Conservation (phyloP, 2,888 invertebrate species). For the Cylindroiulus punctatus region DNA sequence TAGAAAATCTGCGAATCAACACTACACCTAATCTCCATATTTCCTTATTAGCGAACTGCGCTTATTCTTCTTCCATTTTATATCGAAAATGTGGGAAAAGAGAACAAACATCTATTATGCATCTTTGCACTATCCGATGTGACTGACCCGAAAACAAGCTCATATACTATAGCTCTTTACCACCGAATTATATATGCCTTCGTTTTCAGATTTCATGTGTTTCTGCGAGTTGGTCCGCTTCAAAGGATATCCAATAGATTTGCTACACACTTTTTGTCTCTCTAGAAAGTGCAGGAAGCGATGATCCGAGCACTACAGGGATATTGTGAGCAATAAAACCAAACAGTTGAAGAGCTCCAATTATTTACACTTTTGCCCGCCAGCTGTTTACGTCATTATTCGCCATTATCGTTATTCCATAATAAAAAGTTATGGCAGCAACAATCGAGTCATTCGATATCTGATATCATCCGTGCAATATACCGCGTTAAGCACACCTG, state of each 20-base stretch:
- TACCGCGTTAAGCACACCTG: background rate
- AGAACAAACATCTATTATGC: background rate
- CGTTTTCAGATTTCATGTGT: background rate
- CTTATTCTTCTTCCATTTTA: background rate
- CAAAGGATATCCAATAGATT: background rate
- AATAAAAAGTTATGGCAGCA: conserved; percentile 1
- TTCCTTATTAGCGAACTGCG: conserved; percentile 1
- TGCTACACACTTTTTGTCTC: background rate
- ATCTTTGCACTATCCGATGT: background rate
- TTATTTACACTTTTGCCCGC: conserved; percentile 27
- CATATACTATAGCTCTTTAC: background rate
- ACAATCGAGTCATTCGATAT: conserved; percentile 19
- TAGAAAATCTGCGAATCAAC: conserved; percentile 6
- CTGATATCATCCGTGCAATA: background rate
- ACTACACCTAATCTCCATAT: conserved; percentile 20
- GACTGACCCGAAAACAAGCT: conserved; percentile 18
- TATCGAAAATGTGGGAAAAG: background rate
- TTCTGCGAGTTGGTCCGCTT: background rate
- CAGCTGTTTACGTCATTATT: background rate
- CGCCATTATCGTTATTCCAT: background rate
- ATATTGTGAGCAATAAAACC: conserved; percentile 18
- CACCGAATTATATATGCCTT: background rate
- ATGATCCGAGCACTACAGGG: background rate
- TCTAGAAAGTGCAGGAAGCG: background rate
- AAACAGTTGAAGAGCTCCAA: conserved; percentile 7